Base-by-base conservation (phyloP, 2,797 vertebrate species). In the Anguilla anguilla region DNA sequence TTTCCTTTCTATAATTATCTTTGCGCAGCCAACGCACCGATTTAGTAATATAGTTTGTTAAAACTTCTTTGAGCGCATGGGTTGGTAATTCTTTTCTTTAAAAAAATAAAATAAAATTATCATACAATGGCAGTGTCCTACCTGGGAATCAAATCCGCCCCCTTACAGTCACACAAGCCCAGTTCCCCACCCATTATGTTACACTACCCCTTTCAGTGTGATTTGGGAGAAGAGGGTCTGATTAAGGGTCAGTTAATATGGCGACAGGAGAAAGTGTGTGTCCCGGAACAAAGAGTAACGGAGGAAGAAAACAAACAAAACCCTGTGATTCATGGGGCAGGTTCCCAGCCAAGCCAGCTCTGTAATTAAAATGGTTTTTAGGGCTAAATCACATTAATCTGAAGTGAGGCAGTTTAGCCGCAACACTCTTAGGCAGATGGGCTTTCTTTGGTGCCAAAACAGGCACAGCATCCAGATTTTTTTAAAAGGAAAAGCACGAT, bases 351-450 rank as follows among this genome's bases (percentile, higher is more conserved):
- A 49, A 31, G 1, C 77, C 77, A 49, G 39, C 77, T 25, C 19
- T 46, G 13, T 81, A 25, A 81, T 81, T 81, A 25, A 49, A 81
- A 81, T 22, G 15, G 39, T 49, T 81, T 46, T 81, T 49, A 81
- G 77, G 43, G 43, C 77, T 81, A 49, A 46, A 81, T 81, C 39
- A 22, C 77, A 81, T 81, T 25, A 49, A 81, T 81, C 77, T 46
- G 77, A 9, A 9, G 17, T 49, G 77, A 46, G 39, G 43, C 19
- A 81, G 31, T 77, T 77, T 39, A 43, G 15, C 35, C 3, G 39
- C 10, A 10, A 10, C 77, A 81, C 39, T 9, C 43, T 25, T 13
- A 13, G 39, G 43, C 19, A 81, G 77, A 49, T 81, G 77, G 43
- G 49, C 39, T 49, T 81, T 81, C 43, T 49, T 43, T 81, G 39